Conservation (phyloP, 2,113 vertebrate species). For the Caranx melampygus region DNA sequence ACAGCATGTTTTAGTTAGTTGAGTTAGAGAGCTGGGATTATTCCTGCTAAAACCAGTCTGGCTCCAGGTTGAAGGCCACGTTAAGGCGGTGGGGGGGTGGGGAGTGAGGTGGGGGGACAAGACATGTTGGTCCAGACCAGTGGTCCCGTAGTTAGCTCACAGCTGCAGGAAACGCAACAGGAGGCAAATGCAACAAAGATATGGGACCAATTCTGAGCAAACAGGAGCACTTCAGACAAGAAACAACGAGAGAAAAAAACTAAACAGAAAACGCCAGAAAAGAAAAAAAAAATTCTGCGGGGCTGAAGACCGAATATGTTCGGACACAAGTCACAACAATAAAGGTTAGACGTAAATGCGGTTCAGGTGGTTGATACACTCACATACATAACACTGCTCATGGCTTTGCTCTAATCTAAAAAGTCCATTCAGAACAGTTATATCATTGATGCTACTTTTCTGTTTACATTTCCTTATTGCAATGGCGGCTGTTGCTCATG, state of each 20-base stretch:
- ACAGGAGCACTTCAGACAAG: slow-evolving; percentile 28
- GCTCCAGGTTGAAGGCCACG: slow-evolving; percentile 68
- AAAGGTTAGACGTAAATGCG: not conserved
- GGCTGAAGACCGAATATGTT: not conserved
- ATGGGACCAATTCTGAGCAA: slow-evolving; percentile 2
- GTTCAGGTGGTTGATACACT: slow-evolving; percentile 10
- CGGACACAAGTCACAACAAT: slow-evolving; percentile 24
- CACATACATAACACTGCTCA: slow-evolving; percentile 34
- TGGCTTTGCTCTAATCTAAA: slow-evolving; percentile 13
- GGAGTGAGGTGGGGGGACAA: not conserved
- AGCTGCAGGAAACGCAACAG: slow-evolving; percentile 25
- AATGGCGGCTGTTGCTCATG: slow-evolving; percentile 5
- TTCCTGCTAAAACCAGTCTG: slow-evolving; percentile 37
- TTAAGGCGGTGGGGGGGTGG: slow-evolving; percentile 33
- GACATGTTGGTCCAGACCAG: slow-evolving; percentile 46
- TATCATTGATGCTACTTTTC: not conserved
- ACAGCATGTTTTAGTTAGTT: slow-evolving; percentile 3
- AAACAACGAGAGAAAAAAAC: not conserved
- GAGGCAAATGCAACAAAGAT: slow-evolving; percentile 9
- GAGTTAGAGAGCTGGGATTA: slow-evolving; percentile 16
- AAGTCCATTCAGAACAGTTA: slow-evolving; percentile 5
- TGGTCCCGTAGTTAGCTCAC: slow-evolving; percentile 3
- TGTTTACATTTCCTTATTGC: slow-evolving; percentile 24
- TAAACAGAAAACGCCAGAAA: not conserved
- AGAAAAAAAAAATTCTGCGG: not conserved